A percentile compares a stretch with the other conserved stretches of the same genome.
Conservation (phyloP, 2,888 invertebrate species). For the Thereva nobilitata region DNA sequence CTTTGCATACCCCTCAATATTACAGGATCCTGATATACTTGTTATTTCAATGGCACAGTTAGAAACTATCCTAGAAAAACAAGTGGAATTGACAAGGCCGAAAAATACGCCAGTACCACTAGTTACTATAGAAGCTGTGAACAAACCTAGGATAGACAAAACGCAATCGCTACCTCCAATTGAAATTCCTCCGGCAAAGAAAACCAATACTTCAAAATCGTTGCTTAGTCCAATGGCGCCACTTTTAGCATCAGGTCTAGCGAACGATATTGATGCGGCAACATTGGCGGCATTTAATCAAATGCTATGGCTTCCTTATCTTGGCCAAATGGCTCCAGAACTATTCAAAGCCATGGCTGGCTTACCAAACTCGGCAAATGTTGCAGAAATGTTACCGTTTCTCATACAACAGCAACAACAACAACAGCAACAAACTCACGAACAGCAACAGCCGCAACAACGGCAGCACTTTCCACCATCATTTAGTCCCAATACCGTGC, state of each 20-base stretch:
- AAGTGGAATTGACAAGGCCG: constrained; percentile 51
- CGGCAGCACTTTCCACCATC: constrained; percentile 39
- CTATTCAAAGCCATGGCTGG: constrained; percentile 58
- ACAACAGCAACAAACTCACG: constrained; percentile 36
- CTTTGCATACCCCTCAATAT: constrained; percentile 70
- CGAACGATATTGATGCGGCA: constrained; percentile 71
- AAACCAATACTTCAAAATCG: neutral
- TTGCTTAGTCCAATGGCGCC: constrained; percentile 37
- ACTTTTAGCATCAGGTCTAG: constrained; percentile 56
- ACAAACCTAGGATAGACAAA: constrained; percentile 36
- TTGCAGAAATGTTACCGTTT: constrained; percentile 22
- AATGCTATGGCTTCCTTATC: constrained; percentile 75
- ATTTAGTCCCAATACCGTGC: constrained; percentile 37
- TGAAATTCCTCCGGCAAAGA: constrained; percentile 37
- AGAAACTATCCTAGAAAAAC: constrained; percentile 66
- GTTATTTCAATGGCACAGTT: constrained; percentile 77
- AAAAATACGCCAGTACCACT: constrained; percentile 42
- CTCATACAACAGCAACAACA: constrained; percentile 39
- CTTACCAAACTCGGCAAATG: constrained; percentile 44
- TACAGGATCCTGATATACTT: constrained; percentile 77
- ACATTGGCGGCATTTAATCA: constrained; percentile 72
- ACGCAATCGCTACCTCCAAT: constrained; percentile 33
- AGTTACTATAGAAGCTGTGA: constrained; percentile 44
- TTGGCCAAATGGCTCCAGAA: constrained; percentile 59
- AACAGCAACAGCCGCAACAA: constrained; percentile 41